A percentile compares a stretch with the other conserved stretches of the same genome.
These are phyloP conservation scores for Patella pellucida DNA, from an alignment of 2,888 invertebrate genomes.

Conservation along the genomic window DNA sequence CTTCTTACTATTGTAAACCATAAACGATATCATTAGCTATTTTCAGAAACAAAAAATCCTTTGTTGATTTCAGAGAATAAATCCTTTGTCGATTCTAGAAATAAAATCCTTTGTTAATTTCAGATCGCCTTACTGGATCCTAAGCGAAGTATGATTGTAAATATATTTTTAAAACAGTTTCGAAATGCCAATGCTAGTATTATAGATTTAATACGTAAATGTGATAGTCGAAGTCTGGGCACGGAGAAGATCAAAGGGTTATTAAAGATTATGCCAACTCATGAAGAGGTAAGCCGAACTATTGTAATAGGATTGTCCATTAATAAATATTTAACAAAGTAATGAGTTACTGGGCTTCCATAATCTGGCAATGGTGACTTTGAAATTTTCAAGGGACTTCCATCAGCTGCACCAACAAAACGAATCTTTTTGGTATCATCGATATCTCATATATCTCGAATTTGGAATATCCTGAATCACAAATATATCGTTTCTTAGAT, in stretches of 20 bases:
- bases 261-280: conserved; percentile 72
- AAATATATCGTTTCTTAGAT: too few relatives aligned
- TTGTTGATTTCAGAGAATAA: too few relatives aligned
- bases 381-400: not conserved
- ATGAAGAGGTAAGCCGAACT: conserved; percentile 70
- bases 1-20: too few relatives aligned
- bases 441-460: too few relatives aligned
- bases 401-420: not conserved
- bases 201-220: conserved; percentile 60
- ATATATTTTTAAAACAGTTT: conserved; percentile 70
- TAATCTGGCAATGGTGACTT: not conserved
- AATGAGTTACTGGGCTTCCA: not conserved
- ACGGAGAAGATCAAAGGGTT: conserved; percentile 72
- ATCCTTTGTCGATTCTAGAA: too few relatives aligned
- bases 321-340: not conserved
- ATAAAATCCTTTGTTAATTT: not conserved
- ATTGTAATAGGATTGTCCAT: not conserved
- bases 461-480: too few relatives aligned
- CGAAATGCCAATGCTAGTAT: conserved; percentile 63
- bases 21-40: too few relatives aligned
- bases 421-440: too few relatives aligned
- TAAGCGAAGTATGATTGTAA: conserved; percentile 70
- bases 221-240: conserved; percentile 64
- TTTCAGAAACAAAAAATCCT: too few relatives aligned
- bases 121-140: conserved; percentile 69